Base-by-base conservation (phyloP, 2,888 invertebrate species). In the Smittia sp. region DNA sequence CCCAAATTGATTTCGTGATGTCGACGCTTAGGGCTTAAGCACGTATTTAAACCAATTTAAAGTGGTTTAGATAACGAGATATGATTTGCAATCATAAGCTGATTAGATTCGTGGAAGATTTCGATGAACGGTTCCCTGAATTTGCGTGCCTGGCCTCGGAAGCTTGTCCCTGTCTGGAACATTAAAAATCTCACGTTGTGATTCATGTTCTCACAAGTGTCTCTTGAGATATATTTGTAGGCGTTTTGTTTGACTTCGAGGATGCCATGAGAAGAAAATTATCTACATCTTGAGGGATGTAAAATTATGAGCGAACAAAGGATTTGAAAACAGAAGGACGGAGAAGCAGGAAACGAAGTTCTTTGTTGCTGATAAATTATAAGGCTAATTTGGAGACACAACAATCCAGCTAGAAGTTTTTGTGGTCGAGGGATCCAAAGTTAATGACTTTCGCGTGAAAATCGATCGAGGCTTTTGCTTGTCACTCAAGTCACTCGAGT, bases 201-300 rank as follows among this genome's bases (percentile, higher is more conserved):
- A 46, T 46, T 11, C 46, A 46, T 46, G 18, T 18, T 58, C 58
- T 24, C 20, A 22, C 58, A 58, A 58, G 58, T 58, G 22, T 58
- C 58, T 22, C 32, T 32, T 15, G 15, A 46, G n/a, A 46, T 7
- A 46, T 46, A 39, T 46, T 25, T 46, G 68, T 68, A 46, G 68
- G 68, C 68, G 68, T 68, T 68, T 41, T 68, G 22, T 68, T 68
- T 68, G 68, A 68, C 68, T 68, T 68, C 22, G 22, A 68, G 41
- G 68, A 68, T 46, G 46, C n/a, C 68, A 39, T 68, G 68, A 68
- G 68, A 68, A 68, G 68, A 68, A 68, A 68, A 68, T 68, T 68
- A 68, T 68, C 68, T 68, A 20, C 4, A 68, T 46, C 46, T 46
- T 11, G 46, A 46, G 46, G n/a, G 46, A 46, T n/a, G 46, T 46